phyloP scores from a whole-genome alignment of 2,888 invertebrate species.

The Rhamphomyia laevipes region DNA sequence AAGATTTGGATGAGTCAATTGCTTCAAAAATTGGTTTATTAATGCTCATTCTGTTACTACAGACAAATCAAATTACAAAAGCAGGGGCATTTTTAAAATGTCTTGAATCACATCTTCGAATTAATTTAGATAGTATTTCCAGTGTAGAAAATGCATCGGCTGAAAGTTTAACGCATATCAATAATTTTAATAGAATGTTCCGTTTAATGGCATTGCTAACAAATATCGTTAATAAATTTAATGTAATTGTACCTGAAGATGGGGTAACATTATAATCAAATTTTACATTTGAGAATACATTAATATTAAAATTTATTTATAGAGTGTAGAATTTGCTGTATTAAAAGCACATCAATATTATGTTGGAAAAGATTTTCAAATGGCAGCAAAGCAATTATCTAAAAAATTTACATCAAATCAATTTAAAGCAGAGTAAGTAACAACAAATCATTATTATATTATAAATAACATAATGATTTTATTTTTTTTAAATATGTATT shows the following conservation, averaged over 20 bases:
- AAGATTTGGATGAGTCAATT: constrained; percentile 27
- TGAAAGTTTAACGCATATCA: constrained; percentile 9
- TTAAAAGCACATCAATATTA: constrained; percentile 37
- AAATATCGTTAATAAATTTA: constrained; percentile 29
- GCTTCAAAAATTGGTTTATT: constrained; percentile 28
- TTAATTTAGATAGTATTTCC: constrained; percentile 14
- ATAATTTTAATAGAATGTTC: constrained; percentile 23
- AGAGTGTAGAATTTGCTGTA: constrained; percentile 29
- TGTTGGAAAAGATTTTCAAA: constrained; percentile 37
- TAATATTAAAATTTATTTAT: neutral
- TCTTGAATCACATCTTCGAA: constrained; percentile 26
- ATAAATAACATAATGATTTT: neutral
- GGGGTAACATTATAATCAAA: constrained; percentile 17
- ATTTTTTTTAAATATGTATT: neutral
- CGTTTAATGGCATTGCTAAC: constrained; percentile 29
- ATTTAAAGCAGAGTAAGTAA: constrained; percentile 21
- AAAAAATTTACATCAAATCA: constrained; percentile 20
- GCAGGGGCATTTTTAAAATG: constrained; percentile 31
- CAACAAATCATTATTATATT: neutral
- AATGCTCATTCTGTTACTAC: constrained; percentile 29
- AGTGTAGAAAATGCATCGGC: constrained; percentile 16
- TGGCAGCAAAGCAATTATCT: constrained; percentile 36
- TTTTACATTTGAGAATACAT: neutral
- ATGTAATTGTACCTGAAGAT: constrained; percentile 29
- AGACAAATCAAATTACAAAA: constrained; percentile 32